Evolutionary conservation across 2,797 vertebrate species (phyloP).

Genomic region (Clarias fuscus): DNA sequence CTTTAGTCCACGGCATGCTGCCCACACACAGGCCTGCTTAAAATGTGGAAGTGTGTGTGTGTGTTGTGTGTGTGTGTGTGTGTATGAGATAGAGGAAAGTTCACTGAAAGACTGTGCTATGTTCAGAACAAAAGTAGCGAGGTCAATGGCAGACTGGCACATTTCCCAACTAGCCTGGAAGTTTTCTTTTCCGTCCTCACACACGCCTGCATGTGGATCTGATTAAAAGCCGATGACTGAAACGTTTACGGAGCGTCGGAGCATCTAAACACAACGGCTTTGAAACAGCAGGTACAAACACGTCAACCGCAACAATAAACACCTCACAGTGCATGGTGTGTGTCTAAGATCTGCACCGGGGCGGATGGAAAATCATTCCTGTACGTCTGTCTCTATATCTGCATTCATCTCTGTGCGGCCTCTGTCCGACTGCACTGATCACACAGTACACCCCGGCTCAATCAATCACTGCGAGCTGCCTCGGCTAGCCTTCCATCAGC

Average conservation of each 20-base stretch:
- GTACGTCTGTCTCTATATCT: not conserved
- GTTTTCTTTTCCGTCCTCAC: not conserved
- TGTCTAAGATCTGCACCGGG: too few species aligned
- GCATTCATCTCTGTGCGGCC: not conserved
- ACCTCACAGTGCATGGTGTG: constrained; percentile 15
- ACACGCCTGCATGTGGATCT: not conserved
- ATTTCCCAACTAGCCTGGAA: not conserved
- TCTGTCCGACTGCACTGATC: too few species aligned
- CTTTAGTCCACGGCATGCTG: constrained; percentile 62
- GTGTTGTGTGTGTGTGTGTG: not conserved
- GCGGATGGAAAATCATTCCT: too few species aligned
- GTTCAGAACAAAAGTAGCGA: not conserved
- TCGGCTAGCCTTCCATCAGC: too few species aligned
- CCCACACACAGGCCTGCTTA: constrained; percentile 37
- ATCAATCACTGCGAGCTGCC: too few species aligned
- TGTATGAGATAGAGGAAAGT: not conserved
- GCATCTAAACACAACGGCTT: not conserved
- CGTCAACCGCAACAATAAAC: constrained; percentile 40
- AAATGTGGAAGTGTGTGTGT: not conserved
- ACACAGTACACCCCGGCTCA: too few species aligned
- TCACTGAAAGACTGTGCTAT: not conserved
- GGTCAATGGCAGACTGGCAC: not conserved
- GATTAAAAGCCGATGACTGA: constrained; percentile 1
- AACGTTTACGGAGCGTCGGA: constrained; percentile 14
- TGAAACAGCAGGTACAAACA: constrained; percentile 45